These are phyloP conservation scores for Limosa lapponica DNA, from an alignment of 2,797 vertebrate genomes.

Conservation along the genomic window DNA sequence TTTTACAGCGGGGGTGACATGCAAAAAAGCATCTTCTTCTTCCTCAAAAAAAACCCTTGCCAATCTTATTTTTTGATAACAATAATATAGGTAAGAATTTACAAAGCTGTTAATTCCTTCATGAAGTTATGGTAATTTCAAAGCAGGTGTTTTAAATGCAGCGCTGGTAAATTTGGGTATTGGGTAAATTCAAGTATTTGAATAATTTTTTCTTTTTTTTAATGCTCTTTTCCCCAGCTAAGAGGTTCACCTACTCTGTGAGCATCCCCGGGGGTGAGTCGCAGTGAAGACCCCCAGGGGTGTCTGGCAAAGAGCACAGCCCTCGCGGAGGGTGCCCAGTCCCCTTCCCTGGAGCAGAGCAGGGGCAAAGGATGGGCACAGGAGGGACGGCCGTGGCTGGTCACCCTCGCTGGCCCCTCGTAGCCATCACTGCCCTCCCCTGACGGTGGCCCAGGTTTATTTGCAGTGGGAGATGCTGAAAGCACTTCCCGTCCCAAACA, in stretches of 20 bases:
- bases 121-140: neutral
- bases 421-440: neutral
- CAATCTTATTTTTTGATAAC: neutral
- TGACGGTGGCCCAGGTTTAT: neutral
- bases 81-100: neutral
- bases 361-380: neutral
- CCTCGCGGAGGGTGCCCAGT: fast-evolving
- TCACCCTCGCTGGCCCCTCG: neutral
- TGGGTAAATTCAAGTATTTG: neutral
- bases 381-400: fast-evolving
- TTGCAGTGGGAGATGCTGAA: neutral
- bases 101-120: neutral
- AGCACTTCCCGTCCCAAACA: neutral
- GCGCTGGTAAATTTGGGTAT: neutral
- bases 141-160: neutral
- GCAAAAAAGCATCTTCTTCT: neutral
- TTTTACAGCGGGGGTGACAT: neutral
- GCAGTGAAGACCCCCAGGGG: neutral
- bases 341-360: neutral
- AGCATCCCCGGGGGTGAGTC: neutral
- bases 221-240: neutral
- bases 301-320: neutral
- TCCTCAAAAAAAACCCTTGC: neutral
- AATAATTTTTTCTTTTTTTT: neutral
- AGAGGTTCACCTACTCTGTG: neutral